A percentile compares a stretch with the other conserved stretches of the same genome.
These are phyloP conservation scores for Hydractinia echinata DNA, from an alignment of 30 jellyfish, hydroid and myxozoan genomes.

Conservation along the genomic window DNA sequence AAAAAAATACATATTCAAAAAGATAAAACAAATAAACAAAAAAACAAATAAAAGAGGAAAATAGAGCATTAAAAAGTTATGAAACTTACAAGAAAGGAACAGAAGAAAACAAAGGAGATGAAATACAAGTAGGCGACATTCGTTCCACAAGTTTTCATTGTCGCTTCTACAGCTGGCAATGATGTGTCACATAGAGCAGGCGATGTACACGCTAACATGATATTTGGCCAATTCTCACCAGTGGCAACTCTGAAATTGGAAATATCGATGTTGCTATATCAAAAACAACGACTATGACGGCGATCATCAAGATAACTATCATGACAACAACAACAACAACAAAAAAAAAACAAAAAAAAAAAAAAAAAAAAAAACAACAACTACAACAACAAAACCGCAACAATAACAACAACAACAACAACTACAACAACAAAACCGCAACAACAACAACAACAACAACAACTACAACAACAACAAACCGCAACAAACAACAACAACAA, in stretches of 20 bases:
- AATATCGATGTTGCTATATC: background rate
- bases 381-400: background rate
- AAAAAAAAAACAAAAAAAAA: background rate
- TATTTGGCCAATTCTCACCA: slow-evolving; percentile 89
- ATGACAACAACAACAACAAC: background rate
- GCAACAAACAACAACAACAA: too few species aligned
- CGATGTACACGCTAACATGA: slow-evolving; percentile 73
- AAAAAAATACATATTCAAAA: background rate
- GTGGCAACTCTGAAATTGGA: slow-evolving; percentile 53
- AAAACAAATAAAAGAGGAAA: background rate
- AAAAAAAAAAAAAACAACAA: background rate
- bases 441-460: too few species aligned
- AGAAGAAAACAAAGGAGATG: slow-evolving; percentile 51
- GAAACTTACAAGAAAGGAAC: slow-evolving; percentile 46
- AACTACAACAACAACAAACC: too few species aligned
- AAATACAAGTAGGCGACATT: slow-evolving; percentile 53
- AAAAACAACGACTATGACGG: background rate
- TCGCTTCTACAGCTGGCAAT: slow-evolving; percentile 38
- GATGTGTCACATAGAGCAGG: slow-evolving; percentile 59
- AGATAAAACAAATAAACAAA: background rate
- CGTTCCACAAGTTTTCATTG: slow-evolving; percentile 53
- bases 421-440: too few species aligned
- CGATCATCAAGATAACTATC: background rate
- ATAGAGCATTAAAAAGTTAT: background rate
- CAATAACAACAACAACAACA: background rate